Base-by-base conservation (phyloP, 1,140 invertebrate genomes). In the Temnothorax longispinosus region DNA sequence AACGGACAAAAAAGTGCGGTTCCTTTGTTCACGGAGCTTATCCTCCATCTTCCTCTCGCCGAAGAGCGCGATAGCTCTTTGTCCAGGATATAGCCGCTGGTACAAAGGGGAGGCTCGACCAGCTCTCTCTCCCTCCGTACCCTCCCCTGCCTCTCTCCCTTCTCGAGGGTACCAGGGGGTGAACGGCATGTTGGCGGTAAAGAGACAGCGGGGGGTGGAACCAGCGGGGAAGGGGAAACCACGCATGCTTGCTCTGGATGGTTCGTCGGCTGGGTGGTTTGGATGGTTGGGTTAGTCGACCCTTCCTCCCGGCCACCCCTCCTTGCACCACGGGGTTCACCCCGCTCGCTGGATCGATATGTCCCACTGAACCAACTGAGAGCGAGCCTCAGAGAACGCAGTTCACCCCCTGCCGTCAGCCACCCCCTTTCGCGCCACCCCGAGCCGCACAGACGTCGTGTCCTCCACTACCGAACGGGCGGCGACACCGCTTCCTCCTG, bases 331-430 rank as follows among this genome's bases (percentile, higher is more conserved):
- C 64, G 10, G 50, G 35, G 50, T 75, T 52, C 80, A 41, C 52
- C 52, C 35, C 87, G 87, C 64, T 81, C 76, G 65, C 56, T 60
- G 87, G 90, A 90, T 91, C 90, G 89, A 91, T 91, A 90, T 91
- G 90, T 87, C 87, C 89, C 84, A 90, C 80, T 91, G 89, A 91
- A 91, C 90, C 90, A 89, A 91, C 88, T 89, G 86, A 84, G 80
- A 88, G 86, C 82, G 76, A 89, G 60, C 56, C 77, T 89, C 85
- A 13, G 72, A 77, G 62, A 72, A 67, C 60, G 50, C 32, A 54
- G 32, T 58, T 41, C 74, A 56, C 81, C 35, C 65, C 54, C 50
- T 47, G 47, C 87, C 67, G 76, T 75, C 76, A 80, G 18, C 84
- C 67, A 38, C 44, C 77, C 65, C 56, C 88, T 78, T 85, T 81